Evolutionary conservation across 2,888 invertebrate genomes (phyloP), one percentile per base, ranked within the genome.

Genomic region (Rosalia funebris): DNA sequence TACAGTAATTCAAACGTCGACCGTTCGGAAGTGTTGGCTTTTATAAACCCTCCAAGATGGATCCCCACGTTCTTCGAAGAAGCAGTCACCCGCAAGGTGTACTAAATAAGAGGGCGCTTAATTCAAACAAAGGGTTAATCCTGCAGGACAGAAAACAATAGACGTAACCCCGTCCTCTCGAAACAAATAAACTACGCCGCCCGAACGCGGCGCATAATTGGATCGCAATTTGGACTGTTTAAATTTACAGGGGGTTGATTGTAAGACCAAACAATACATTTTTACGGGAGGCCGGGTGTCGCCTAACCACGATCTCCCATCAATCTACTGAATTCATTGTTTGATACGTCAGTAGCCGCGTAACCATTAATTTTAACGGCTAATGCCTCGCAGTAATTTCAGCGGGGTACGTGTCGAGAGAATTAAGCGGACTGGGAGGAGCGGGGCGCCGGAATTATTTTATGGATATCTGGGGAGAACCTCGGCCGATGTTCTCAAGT

Each of bases 331-430:
- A 20, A 11, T 7, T 25, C 44, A 25, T 44, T 25, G 44, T 25
- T 44, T 44, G 44, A 44, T 25, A 12, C 12, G 25, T 14, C 44
- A 12, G 20, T 25, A 19, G 44, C 44, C 25, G 14, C 12, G 19
- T 44, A 44, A 44, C 44, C 44, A 44, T 44, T 25, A 44, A 44
- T 44, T 44, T 25, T 44, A 44, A 44, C 41, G 9, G 41, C 41
- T 41, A 41, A 41, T 41, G 41, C 11, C 41, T 17, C 41, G 41
- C 16, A 41, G 41, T 41, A 41, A 41, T 41, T 41, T 41, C 17
- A 4, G n/a, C 41, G 19, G 11, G 16, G 41, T 3, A 41, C 41
- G 41, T 41, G 41, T 17, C 16, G n/a, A 41, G 41, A 41, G 41
- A 41, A n/a, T 41, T 17, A 17, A 41, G 11, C 7, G 25, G 25